Evolutionary conservation across 2,113 vertebrate species (phyloP).

Genomic region (Meriones unguiculatus): DNA sequence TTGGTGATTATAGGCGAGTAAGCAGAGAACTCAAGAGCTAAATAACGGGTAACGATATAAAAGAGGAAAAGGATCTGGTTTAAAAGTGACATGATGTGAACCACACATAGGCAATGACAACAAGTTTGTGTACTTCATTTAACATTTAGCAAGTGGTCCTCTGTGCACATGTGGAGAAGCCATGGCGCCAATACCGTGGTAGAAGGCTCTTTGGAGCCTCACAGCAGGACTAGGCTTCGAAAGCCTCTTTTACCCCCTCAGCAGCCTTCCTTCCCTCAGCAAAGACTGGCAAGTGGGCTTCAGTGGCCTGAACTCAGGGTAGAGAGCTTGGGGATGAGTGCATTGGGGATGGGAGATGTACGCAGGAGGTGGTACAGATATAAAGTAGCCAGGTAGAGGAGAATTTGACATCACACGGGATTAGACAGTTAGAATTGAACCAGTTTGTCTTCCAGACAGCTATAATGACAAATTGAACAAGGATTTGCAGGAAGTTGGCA

Average conservation of each 20-base stretch:
- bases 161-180: background rate
- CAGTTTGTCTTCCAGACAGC: conserved; percentile 98
- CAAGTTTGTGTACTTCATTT: background rate
- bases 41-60: background rate
- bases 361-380: no score
- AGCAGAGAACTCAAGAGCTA: background rate
- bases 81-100: conserved; percentile 6
- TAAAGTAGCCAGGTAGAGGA: conserved; percentile 96
- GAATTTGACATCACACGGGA: conserved; percentile 98
- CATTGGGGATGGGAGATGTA: background rate
- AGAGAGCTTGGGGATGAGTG: background rate
- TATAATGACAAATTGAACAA: conserved; percentile 99
- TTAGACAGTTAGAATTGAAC: conserved; percentile 97
- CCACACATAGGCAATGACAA: conserved; percentile 18
- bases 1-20: background rate
- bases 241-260: background rate
- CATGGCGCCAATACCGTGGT: background rate
- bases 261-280: background rate
- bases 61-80: background rate
- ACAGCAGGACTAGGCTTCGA: background rate
- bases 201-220: background rate
- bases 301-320: background rate
- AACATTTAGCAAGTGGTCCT: background rate
- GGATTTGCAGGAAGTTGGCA: conserved; percentile 97
- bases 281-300: background rate